Conservation (phyloP, 2,888 invertebrate species). For the Drosophila anceps region DNA sequence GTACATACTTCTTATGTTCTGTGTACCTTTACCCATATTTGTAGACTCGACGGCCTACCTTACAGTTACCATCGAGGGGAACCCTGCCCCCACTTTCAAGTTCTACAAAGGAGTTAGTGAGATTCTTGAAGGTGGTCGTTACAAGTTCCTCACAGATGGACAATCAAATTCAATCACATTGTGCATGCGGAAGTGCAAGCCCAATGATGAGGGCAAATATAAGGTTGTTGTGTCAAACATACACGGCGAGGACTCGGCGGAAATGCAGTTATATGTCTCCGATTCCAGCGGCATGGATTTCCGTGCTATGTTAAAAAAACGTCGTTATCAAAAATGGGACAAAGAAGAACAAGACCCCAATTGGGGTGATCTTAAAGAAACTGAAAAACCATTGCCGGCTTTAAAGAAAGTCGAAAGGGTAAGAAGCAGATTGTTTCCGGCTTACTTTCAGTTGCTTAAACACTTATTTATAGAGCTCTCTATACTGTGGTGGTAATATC, state of each 20-base stretch:
- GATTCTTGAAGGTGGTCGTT: slow-evolving; percentile 97
- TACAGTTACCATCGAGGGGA: slow-evolving; percentile 96
- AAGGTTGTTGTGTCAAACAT: slow-evolving; percentile 96
- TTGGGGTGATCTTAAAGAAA: slow-evolving; percentile 97
- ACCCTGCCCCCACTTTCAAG: slow-evolving; percentile 97
- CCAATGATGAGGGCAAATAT: slow-evolving; percentile 98
- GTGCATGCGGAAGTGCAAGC: slow-evolving; percentile 97
- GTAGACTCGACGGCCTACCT: slow-evolving; percentile 96
- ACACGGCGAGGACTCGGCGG: slow-evolving; percentile 98
- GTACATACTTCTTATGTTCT: slow-evolving; percentile 10
- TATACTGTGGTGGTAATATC: slow-evolving; percentile 11
- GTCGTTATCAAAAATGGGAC: slow-evolving; percentile 97
- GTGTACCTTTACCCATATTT: slow-evolving; percentile 30
- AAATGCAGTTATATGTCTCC: slow-evolving; percentile 98
- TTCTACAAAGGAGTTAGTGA: slow-evolving; percentile 97
- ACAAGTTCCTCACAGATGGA: slow-evolving; percentile 97
- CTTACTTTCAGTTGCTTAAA: slow-evolving; percentile 17
- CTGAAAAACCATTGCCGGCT: slow-evolving; percentile 93
- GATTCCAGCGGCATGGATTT: slow-evolving; percentile 99
- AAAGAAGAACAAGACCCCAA: slow-evolving; percentile 96
- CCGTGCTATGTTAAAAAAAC: slow-evolving; percentile 98
- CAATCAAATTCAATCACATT: slow-evolving; percentile 96
- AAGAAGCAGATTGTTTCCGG: slow-evolving; percentile 82
- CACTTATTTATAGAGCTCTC: slow-evolving; percentile 10
- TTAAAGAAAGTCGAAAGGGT: slow-evolving; percentile 98